Evolutionary conservation across 1,140 invertebrate species (phyloP), one percentile per base, ranked within the genome.

Genomic region (Drosophila lacteicornis): DNA sequence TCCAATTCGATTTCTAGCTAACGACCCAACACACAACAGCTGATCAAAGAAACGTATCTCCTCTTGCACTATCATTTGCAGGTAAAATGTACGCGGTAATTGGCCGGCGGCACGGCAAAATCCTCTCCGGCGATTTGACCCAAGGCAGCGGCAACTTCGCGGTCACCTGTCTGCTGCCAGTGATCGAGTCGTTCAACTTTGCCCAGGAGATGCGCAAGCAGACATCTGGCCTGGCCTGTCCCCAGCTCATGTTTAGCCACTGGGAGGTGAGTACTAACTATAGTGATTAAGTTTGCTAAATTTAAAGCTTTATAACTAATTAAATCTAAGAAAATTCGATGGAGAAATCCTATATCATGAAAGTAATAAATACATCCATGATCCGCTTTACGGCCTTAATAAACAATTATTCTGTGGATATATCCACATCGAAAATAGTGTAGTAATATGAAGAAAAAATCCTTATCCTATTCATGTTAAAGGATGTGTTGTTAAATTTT

Each of bases 161-260:
- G 56, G 97, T 99, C 4, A 95, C 95, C 50, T 98, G 98, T 2
- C 95, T 96, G 59, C 93, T 99, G 73, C 99, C 99, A 0, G 98
- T 99, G 27, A 96, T 98, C 11, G 99, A 99, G 93, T 99, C 98
- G 93, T 99, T 99, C 94, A 96, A 97, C 65, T 98, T 99, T 93
- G 97, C 97, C 7, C 96, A 98, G 53, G 97, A 99, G 93, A 95
- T 99, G 67, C 94, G 96, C 61, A 99, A 98, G 88, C 97, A 98
- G 93, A 99, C 98, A 33, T 99, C 98, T 73, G 99, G 99, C 27
- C 94, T 99, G 62, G 99, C 99, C 7, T 97, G 96, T 93, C 98
- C 98, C 12, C 98, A 99, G 93, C 95, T 99, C 63, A 95, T 97
- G 75, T 99, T 99, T 94, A 98, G 97, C 91, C 98, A 99, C 93